These are phyloP conservation scores for Coranthus polyacanthus DNA, from an alignment of 2,797 vertebrate genomes.

Conservation along the genomic window DNA sequence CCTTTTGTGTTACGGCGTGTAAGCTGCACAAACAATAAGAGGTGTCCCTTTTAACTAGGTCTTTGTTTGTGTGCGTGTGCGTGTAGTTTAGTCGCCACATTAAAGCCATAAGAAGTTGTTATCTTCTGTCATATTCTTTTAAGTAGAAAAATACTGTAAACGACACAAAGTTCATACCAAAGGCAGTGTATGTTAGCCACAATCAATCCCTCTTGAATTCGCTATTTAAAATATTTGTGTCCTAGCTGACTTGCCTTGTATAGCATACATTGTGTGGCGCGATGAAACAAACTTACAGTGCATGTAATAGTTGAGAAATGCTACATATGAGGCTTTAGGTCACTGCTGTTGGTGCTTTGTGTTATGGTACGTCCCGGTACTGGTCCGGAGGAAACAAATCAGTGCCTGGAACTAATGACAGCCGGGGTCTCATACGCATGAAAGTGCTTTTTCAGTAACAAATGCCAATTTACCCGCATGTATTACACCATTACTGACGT, in stretches of 20 bases:
- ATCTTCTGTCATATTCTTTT: too few species aligned
- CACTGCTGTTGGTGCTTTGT: background rate
- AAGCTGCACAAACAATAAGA: conserved; percentile 15
- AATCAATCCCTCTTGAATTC: background rate
- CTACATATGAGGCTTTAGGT: accelerated
- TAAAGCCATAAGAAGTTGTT: background rate
- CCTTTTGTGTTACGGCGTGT: conserved; percentile 45
- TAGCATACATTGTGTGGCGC: too few species aligned
- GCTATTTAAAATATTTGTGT: background rate
- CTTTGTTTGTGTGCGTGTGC: background rate
- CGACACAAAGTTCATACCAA: too few species aligned
- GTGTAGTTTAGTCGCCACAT: background rate
- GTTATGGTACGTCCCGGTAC: conserved; percentile 38
- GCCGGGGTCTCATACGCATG: too few species aligned
- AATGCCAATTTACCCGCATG: background rate
- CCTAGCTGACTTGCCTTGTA: background rate
- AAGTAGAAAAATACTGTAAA: too few species aligned
- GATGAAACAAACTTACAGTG: conserved; percentile 16
- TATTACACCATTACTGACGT: background rate
- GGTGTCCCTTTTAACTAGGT: background rate
- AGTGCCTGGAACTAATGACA: conserved; percentile 27
- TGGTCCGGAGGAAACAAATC: conserved; percentile 48
- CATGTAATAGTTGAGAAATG: background rate
- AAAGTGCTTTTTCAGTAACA: too few species aligned
- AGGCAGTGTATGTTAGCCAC: background rate